phyloP scores from a whole-genome alignment of 1,140 invertebrate species.

The Hydropsyche tenuis region DNA sequence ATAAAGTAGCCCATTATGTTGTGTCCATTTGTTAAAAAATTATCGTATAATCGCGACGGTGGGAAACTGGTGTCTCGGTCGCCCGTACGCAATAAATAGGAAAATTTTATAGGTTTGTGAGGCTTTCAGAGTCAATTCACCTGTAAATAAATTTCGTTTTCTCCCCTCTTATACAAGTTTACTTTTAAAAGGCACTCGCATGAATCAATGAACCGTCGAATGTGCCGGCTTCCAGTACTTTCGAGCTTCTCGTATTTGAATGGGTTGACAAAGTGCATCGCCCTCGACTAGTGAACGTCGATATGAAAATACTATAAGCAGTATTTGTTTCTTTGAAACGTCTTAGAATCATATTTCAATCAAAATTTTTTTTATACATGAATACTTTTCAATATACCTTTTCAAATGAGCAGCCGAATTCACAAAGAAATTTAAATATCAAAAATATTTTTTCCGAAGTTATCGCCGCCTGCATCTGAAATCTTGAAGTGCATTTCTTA shows the following conservation, averaged over 20 bases:
- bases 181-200: not conserved
- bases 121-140: conserved; percentile 22
- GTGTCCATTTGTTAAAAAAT: conserved; percentile 14
- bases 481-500: too few relatives aligned
- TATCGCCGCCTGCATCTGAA: too few relatives aligned
- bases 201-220: conserved; percentile 30
- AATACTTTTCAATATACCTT: too few relatives aligned
- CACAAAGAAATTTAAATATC: too few relatives aligned
- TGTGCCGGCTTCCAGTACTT: conserved; percentile 3
- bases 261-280: conserved; percentile 10
- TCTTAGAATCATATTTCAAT: too few relatives aligned
- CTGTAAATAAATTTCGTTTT: conserved; percentile 24
- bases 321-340: too few relatives aligned
- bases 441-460: too few relatives aligned
- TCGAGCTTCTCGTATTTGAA: conserved; percentile 4
- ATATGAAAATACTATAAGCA: too few relatives aligned
- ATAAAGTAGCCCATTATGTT: conserved; percentile 17
- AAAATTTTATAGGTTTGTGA: conserved; percentile 24
- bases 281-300: not conserved
- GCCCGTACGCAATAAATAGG: not conserved
- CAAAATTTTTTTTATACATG: too few relatives aligned
- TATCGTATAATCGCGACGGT: not conserved
- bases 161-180: too few relatives aligned
- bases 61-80: not conserved
- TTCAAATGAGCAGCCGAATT: too few relatives aligned